Base-by-base conservation (phyloP, 2,113 vertebrate genomes). In the Turnix velox region DNA sequence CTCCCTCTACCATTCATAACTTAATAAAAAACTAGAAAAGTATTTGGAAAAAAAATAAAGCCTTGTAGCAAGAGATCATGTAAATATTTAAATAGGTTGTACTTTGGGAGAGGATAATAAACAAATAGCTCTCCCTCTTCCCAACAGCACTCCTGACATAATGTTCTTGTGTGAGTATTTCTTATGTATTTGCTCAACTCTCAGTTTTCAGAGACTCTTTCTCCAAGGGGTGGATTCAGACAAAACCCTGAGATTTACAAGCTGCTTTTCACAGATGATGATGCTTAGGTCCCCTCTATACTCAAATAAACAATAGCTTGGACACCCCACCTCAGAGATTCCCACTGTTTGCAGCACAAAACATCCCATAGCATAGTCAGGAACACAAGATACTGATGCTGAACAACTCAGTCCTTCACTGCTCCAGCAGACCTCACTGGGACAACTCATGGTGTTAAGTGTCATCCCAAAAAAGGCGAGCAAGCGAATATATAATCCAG, bases 71-170 rank as follows among this genome's bases (percentile, higher is more conserved):
- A 85, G 49, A 68, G 78, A 91, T 42, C 30, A 17, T 82, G 90
- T 90, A 68, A 96, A 95, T 95, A 95, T 95, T 95, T 87, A 95
- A 92, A 87, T 68, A 94, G 90, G 24, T 73, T 84, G 81, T 75
- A 87, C 93, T 72, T 51, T 68, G 81, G 28, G 78, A 71, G 82
- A 89, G 77, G 84, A 95, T 39, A 89, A 55, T 88, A 95, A 96
- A 75, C 94, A 95, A 95, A 96, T 84, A 94, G 57, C 66, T 33
- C 48, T 72, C 66, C 61, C 73, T 87, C 51, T 35, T 91, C 66
- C 66, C 66, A 57, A 12, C 40, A 39, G 74, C 61, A 65, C 37
- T 91, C 84, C 69, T 78, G 61, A 67, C 31, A 9, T 28, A 24
- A 12, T 1, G 3, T 80, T 57, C 69, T 57, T 25, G 73, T 81